Percentiles rank a stretch among this genome's conserved stretches.
Evolutionary conservation across 2,888 invertebrate species (phyloP).

Genomic region (Cantharis nigra): DNA sequence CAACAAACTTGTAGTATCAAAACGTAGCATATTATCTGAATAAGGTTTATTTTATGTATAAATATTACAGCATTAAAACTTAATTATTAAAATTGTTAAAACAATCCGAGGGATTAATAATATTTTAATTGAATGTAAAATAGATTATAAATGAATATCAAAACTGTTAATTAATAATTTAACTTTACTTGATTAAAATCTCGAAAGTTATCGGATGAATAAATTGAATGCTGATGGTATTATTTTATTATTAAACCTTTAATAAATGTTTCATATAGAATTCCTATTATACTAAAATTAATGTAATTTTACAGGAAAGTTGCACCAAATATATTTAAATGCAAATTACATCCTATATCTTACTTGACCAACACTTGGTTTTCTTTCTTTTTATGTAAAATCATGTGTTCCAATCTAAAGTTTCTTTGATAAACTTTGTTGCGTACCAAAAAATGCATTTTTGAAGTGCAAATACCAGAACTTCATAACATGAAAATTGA

Average conservation of each 20-base stretch:
- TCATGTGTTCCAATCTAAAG: background rate
- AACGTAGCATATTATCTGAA: background rate
- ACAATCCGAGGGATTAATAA: background rate
- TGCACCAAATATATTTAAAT: background rate
- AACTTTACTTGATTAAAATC: background rate
- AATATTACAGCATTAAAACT: background rate
- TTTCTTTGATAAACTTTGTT: background rate
- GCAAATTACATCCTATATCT: background rate
- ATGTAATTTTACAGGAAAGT: background rate
- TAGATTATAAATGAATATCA: background rate
- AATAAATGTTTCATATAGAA: background rate
- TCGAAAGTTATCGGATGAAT: background rate
- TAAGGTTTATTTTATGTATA: background rate
- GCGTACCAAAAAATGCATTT: background rate
- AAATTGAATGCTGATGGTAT: background rate
- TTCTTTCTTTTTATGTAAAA: background rate
- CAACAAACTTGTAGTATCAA: background rate
- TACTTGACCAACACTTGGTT: background rate
- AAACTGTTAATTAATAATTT: background rate
- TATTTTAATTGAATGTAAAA: background rate
- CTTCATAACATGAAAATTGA: background rate
- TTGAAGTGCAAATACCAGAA: background rate
- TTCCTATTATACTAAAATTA: background rate
- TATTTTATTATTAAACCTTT: background rate
- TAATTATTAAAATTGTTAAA: background rate